phyloP scores from a whole-genome alignment of 2,797 vertebrate genomes.

The Cygnus olor region DNA sequence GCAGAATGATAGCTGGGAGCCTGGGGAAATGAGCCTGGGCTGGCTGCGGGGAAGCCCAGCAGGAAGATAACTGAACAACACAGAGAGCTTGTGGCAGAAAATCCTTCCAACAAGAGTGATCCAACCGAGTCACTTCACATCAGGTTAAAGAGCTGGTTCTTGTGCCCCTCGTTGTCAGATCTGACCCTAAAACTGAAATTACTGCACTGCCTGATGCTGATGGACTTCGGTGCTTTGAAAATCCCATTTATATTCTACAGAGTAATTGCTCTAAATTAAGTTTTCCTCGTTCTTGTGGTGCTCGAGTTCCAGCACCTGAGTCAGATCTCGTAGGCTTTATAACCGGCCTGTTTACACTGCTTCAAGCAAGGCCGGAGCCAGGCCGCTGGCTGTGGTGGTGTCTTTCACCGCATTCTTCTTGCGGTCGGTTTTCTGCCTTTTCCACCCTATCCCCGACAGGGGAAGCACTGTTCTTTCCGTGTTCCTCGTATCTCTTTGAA shows the following conservation, averaged over 20 bases:
- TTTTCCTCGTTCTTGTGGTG: neutral
- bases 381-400: neutral
- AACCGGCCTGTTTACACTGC: conserved; percentile 10
- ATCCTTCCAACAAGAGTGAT: neutral
- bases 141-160: neutral
- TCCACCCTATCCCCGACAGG: conserved; percentile 3
- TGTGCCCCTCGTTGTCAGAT: neutral
- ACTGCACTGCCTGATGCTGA: neutral
- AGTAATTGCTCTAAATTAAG: neutral
- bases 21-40: neutral
- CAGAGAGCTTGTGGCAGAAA: neutral
- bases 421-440: neutral
- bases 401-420: conserved; percentile 26
- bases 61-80: neutral
- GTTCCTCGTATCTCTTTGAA: conserved; percentile 28
- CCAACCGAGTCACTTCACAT: neutral
- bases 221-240: neutral
- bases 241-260: accelerated
- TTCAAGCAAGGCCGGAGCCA: neutral
- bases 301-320: accelerated
- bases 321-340: neutral
- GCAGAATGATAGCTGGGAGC: neutral
- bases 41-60: neutral
- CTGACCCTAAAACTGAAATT: neutral
- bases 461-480: conserved; percentile 16